phyloP scores from a whole-genome alignment of 2,113 vertebrate species.

The Turdus rufiventris region DNA sequence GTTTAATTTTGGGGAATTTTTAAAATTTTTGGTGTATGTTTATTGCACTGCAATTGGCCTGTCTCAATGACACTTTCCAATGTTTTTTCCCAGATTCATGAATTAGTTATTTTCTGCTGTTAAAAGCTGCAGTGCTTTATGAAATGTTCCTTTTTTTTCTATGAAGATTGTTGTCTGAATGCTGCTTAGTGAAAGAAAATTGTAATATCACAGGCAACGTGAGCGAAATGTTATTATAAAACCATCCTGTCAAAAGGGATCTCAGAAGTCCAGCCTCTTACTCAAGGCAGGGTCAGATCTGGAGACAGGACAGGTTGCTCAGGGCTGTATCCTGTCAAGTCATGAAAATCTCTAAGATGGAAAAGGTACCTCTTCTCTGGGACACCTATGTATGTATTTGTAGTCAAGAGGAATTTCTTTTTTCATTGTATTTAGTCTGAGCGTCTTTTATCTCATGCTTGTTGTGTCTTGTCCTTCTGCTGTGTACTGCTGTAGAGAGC shows the following conservation, averaged over 20 bases:
- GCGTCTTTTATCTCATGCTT: neutral
- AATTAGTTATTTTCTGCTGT: neutral
- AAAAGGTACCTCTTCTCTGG: neutral
- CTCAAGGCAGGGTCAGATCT: neutral
- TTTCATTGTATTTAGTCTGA: neutral
- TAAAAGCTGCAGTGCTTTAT: neutral
- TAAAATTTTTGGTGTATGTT: neutral
- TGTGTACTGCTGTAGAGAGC: neutral
- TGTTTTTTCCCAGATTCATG: neutral
- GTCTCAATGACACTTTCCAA: neutral
- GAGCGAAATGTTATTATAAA: neutral
- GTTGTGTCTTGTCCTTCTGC: neutral
- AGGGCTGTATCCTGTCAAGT: neutral
- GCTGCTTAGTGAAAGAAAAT: neutral
- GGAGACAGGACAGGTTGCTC: neutral
- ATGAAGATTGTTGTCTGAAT: neutral
- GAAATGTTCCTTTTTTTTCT: neutral
- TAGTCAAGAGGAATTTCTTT: neutral
- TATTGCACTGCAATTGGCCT: neutral
- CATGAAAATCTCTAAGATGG: neutral
- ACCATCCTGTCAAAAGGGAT: neutral
- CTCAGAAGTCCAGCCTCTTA: neutral
- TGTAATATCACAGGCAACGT: neutral
- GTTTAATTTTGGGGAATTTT: neutral
- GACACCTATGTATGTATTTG: neutral